Percentiles rank a stretch among this genome's conserved stretches.
Conservation (phyloP, 2,888 invertebrate genomes). For the Axea sp. region DNA sequence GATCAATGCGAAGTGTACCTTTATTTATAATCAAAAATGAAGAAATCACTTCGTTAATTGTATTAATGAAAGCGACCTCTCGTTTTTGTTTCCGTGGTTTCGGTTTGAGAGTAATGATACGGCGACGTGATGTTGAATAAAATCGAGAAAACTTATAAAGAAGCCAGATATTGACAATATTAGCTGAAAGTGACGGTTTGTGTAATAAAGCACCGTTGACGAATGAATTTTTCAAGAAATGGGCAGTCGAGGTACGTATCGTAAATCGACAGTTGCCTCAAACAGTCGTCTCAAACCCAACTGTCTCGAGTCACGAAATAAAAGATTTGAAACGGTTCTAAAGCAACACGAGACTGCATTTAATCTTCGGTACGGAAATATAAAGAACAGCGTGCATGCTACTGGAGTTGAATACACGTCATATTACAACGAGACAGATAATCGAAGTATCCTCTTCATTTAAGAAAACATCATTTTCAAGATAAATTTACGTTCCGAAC, state of each 20-base stretch:
- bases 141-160: conserved; percentile 17
- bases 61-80: too few relatives aligned
- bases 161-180: conserved; percentile 29
- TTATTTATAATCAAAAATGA: too few relatives aligned
- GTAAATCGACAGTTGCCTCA: conserved; percentile 15
- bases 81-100: neutral
- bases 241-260: conserved; percentile 10
- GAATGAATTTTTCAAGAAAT: conserved; percentile 43
- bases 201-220: conserved; percentile 20
- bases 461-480: too few relatives aligned
- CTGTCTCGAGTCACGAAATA: conserved; percentile 41
- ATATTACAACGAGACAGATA: neutral
- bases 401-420: neutral
- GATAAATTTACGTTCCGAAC: too few relatives aligned
- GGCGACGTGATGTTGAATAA: neutral
- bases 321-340: conserved; percentile 30
- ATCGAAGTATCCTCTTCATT: too few relatives aligned
- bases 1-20: neutral
- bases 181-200: conserved; percentile 41
- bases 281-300: conserved; percentile 22
- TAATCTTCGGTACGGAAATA: conserved; percentile 25
- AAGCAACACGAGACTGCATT: conserved; percentile 21
- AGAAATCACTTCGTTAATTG: too few relatives aligned
- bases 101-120: neutral
- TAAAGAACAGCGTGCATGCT: conserved; percentile 3